These are phyloP conservation scores for Drymodes brunneopygia DNA, from an alignment of 2,113 vertebrate species.

Conservation along the genomic window DNA sequence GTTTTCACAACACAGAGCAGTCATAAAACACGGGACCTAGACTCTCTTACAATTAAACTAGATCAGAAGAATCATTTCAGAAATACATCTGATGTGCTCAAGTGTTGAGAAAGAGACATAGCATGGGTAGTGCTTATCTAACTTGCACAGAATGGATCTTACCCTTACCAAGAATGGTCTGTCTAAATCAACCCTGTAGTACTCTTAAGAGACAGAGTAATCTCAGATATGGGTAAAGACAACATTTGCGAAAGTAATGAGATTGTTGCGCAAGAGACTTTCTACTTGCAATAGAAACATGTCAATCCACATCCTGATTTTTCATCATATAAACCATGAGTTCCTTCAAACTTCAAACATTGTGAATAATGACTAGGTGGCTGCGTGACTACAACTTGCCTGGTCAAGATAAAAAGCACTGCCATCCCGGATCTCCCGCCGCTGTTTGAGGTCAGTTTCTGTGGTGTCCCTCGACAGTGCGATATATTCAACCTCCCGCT, in stretches of 20 bases:
- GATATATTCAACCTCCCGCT: constrained; percentile 90
- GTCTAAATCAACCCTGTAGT: not conserved
- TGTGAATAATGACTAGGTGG: not conserved
- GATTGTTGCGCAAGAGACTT: not conserved
- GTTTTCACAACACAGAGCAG: not conserved
- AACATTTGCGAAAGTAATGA: not conserved
- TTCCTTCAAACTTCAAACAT: not conserved
- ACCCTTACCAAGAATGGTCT: not conserved
- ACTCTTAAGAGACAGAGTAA: not conserved
- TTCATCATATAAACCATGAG: not conserved
- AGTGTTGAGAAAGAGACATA: not conserved
- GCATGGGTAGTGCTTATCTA: not conserved
- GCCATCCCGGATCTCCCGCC: constrained; percentile 89
- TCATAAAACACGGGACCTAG: not conserved
- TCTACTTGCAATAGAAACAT: not conserved
- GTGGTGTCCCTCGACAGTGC: constrained; percentile 94
- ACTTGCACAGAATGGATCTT: not conserved
- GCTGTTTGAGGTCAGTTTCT: constrained; percentile 94
- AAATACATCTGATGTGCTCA: not conserved
- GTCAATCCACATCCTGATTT: not conserved
- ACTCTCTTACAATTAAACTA: not conserved
- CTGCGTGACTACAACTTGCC: constrained; percentile 67
- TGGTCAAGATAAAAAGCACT: constrained; percentile 96
- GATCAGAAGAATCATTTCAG: not conserved
- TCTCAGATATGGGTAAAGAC: not conserved